These are phyloP conservation scores for Yoshiicerus persimilis DNA, from an alignment of 1,140 invertebrate species.

Conservation along the genomic window DNA sequence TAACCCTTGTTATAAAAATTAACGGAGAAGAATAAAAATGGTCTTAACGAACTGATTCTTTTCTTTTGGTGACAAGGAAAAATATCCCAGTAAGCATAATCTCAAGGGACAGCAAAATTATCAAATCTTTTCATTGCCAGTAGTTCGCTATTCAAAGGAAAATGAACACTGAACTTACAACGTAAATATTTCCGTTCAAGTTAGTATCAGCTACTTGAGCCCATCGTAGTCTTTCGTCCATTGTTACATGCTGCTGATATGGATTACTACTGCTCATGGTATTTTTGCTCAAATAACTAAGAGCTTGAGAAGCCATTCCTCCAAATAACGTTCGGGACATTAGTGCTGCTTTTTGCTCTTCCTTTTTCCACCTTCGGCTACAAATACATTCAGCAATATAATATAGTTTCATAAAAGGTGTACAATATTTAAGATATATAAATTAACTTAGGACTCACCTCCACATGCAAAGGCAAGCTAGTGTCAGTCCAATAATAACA, in stretches of 20 bases:
- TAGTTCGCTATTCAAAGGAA: not conserved
- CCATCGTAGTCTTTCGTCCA: slow-evolving; percentile 77
- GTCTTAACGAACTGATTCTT: no score
- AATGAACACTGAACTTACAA: slow-evolving; percentile 28
- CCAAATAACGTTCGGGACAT: slow-evolving; percentile 58
- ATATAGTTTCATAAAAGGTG: not conserved
- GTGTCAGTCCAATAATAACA: slow-evolving; percentile 81
- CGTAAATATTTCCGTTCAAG: slow-evolving; percentile 47
- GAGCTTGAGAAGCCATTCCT: slow-evolving; percentile 69
- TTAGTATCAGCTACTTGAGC: slow-evolving; percentile 73
- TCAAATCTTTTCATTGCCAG: not conserved
- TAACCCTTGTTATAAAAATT: no score
- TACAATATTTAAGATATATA: not conserved
- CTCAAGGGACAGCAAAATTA: not conserved
- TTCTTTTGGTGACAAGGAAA: no score
- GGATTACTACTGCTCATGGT: slow-evolving; percentile 54
- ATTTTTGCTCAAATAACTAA: slow-evolving; percentile 53
- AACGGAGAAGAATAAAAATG: no score
- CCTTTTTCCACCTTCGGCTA: slow-evolving; percentile 81
- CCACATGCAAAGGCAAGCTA: slow-evolving; percentile 87
- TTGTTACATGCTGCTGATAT: slow-evolving; percentile 57
- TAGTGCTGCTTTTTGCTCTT: slow-evolving; percentile 67
- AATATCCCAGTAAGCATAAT: not conserved
- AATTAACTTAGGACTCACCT: slow-evolving; percentile 64
- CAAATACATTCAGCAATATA: slow-evolving; percentile 39